phyloP scores from a whole-genome alignment of 1,140 invertebrate species.

The Lysiphlebus fabarum region DNA sequence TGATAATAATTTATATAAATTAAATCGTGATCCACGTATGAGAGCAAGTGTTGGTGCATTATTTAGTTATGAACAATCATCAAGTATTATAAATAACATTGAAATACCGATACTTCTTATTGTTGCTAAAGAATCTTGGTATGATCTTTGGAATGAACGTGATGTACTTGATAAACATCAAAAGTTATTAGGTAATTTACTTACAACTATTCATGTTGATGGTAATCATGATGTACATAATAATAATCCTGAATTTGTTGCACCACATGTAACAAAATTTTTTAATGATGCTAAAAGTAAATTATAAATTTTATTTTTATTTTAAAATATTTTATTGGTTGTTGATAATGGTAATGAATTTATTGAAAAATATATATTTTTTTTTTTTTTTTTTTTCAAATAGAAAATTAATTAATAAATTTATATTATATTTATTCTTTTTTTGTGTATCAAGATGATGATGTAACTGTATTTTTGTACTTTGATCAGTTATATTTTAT shows the following conservation, averaged over 20 bases:
- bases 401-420: no score
- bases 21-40: slow-evolving; percentile 43
- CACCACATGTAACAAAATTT: slow-evolving; percentile 49
- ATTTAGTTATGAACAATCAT: slow-evolving; percentile 26
- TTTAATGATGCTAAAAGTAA: slow-evolving; percentile 36
- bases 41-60: slow-evolving; percentile 27
- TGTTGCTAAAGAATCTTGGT: slow-evolving; percentile 23
- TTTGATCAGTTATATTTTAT: no score
- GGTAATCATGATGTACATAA: slow-evolving; percentile 67
- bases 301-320: slow-evolving; percentile 25
- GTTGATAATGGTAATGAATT: not conserved
- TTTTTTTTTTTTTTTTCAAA: no score
- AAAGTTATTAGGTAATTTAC: slow-evolving; percentile 24
- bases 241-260: slow-evolving; percentile 58
- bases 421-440: no score
- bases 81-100: slow-evolving; percentile 25
- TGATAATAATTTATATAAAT: slow-evolving; percentile 37
- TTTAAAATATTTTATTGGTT: no score
- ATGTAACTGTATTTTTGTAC: no score
- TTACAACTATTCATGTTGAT: slow-evolving; percentile 43
- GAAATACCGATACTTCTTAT: slow-evolving; percentile 40
- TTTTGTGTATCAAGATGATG: no score
- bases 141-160: slow-evolving; percentile 22
- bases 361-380: not conserved
- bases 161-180: slow-evolving; percentile 27